phyloP scores from a whole-genome alignment of 37 sponge, comb jelly and placozoan genomes.

The Halisarca cf. caerulea region DNA sequence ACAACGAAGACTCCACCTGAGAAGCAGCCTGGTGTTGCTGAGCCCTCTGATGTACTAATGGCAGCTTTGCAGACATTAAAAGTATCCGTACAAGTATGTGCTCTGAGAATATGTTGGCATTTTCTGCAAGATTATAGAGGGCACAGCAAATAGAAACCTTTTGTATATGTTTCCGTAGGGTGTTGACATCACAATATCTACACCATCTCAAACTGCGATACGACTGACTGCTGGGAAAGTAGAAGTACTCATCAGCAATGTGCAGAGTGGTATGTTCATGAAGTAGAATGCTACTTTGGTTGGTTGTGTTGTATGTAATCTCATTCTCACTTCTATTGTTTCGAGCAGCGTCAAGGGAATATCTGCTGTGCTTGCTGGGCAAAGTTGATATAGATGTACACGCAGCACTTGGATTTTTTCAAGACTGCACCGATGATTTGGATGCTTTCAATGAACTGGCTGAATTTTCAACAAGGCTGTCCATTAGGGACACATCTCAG shows the following conservation, averaged over 20 bases:
- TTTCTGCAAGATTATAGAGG: too few relatives aligned
- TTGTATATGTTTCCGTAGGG: background rate
- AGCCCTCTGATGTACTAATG: background rate
- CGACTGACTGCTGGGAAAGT: constrained; percentile 73
- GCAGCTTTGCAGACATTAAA: constrained; percentile 13
- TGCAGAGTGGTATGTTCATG: constrained; percentile 12
- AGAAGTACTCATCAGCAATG: constrained; percentile 60
- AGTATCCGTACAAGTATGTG: background rate
- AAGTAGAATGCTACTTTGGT: too few relatives aligned
- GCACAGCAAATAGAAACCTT: too few relatives aligned
- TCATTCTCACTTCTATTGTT: too few relatives aligned
- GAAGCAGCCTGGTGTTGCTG: background rate
- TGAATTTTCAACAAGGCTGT: constrained; percentile 59
- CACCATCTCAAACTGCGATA: constrained; percentile 69
- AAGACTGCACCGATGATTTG: constrained; percentile 36
- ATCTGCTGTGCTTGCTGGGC: constrained; percentile 53
- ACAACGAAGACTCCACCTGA: background rate
- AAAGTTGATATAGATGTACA: constrained; percentile 69
- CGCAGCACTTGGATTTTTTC: constrained; percentile 64
- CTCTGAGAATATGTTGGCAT: too few relatives aligned
- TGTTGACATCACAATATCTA: constrained; percentile 63
- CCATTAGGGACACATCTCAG: constrained; percentile 63
- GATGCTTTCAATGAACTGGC: constrained; percentile 75
- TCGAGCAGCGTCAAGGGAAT: constrained; percentile 9
- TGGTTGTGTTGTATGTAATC: too few relatives aligned